These are phyloP conservation scores for Meleagris gallopavo DNA, from an alignment of 2,113 vertebrate genomes.

Conservation along the genomic window DNA sequence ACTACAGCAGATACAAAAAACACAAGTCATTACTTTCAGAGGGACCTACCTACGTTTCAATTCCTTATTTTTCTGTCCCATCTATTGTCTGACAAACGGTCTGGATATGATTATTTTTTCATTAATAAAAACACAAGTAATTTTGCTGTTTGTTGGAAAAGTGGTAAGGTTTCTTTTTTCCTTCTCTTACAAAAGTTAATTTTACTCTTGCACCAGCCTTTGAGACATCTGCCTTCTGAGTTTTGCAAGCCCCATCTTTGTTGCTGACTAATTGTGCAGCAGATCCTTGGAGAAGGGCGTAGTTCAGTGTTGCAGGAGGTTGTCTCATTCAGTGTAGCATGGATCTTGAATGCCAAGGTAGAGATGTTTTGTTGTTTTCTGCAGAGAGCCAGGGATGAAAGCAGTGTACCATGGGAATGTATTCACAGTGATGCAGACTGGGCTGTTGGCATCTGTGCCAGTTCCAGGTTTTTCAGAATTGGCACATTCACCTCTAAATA, in stretches of 20 bases:
- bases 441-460: background rate
- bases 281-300: constrained; percentile 4
- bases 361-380: rapidly evolving
- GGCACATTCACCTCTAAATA: background rate
- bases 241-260: constrained; percentile 40
- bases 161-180: background rate
- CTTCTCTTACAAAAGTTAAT: constrained; percentile 47
- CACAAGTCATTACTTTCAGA: background rate
- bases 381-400: background rate
- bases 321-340: background rate
- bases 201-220: constrained; percentile 43
- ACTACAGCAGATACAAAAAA: too few relatives aligned
- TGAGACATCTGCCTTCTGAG: constrained; percentile 8
- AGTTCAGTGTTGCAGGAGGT: background rate
- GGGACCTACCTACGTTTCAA: background rate
- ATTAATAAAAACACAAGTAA: background rate
- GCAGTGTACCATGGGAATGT: background rate
- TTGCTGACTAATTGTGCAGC: constrained; percentile 9
- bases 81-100: background rate
- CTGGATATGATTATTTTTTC: background rate
- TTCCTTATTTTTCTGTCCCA: background rate
- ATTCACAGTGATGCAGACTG: rapidly evolving
- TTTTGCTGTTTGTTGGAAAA: background rate
- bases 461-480: background rate
- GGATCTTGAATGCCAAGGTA: background rate